These are phyloP conservation scores for Tauraco hartlaubi DNA, from an alignment of 2,797 vertebrate species.

Conservation along the genomic window DNA sequence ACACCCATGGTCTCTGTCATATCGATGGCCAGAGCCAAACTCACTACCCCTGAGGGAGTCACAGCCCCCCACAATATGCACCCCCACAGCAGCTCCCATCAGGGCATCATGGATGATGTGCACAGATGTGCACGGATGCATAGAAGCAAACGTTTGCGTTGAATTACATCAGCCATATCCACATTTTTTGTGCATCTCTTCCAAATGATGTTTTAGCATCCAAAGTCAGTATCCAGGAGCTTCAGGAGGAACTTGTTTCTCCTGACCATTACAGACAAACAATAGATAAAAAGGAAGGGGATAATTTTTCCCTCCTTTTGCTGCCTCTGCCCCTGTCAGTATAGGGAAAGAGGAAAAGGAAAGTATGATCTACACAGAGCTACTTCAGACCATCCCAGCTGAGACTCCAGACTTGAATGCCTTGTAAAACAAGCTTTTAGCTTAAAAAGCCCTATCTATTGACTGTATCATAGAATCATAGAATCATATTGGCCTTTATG, in stretches of 20 bases:
- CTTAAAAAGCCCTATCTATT: not conserved
- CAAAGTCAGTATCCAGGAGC: not conserved
- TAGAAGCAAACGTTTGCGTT: not conserved
- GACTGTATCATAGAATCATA: not conserved
- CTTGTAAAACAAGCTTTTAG: not conserved
- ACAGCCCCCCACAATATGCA: accelerated
- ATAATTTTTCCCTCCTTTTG: not conserved
- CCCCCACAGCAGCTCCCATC: not conserved
- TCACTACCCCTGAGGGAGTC: too few species aligned
- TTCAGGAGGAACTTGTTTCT: not conserved
- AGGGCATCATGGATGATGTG: not conserved
- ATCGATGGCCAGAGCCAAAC: not conserved
- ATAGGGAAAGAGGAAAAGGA: not conserved
- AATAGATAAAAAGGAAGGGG: not conserved
- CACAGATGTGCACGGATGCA: not conserved
- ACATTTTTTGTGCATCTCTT: not conserved
- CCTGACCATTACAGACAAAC: not conserved
- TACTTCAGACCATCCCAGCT: not conserved
- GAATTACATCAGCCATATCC: accelerated
- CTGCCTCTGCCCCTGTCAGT: not conserved
- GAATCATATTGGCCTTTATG: not conserved
- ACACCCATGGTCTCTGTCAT: not conserved
- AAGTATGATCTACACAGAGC: not conserved
- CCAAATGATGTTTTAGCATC: not conserved
- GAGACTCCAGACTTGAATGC: not conserved